Percentiles rank a stretch among this genome's conserved stretches.
Evolutionary conservation across 2,113 vertebrate species (phyloP).

Genomic region (Thunnus thynnus): DNA sequence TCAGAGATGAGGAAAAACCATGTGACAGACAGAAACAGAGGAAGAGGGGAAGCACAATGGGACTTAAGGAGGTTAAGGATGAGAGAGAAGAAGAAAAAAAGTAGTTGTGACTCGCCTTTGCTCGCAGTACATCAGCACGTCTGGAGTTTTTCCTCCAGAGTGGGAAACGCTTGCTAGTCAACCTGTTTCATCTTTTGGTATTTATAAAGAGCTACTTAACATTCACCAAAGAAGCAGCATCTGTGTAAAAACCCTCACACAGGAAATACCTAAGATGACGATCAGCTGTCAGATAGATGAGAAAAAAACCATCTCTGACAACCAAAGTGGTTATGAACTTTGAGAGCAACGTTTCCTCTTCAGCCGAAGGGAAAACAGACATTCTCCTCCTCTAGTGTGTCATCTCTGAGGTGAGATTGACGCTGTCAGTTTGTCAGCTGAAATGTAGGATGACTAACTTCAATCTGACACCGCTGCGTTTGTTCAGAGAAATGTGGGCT

Average conservation of each 20-base stretch:
- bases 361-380: conserved; percentile 20
- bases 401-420: not conserved
- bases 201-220: conserved; percentile 49
- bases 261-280: not conserved
- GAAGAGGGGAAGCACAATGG: not conserved
- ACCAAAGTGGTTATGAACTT: conserved; percentile 14
- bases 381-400: conserved; percentile 1
- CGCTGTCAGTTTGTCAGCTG: not conserved
- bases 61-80: not conserved
- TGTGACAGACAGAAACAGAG: not conserved
- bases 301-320: not conserved
- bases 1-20: not conserved
- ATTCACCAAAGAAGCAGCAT: conserved; percentile 19
- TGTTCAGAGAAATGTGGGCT: not conserved
- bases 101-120: not conserved
- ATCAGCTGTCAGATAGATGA: conserved; percentile 38
- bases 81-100: not conserved
- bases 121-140: not conserved
- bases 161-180: not conserved
- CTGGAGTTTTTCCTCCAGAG: conserved; percentile 9
- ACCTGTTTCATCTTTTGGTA: conserved; percentile 60
- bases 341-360: conserved; percentile 3
- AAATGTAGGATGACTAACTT: not conserved
- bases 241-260: not conserved
- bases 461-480: not conserved